Evolutionary conservation across 2,797 vertebrate genomes (phyloP), one percentile per base, ranked within the genome.

Genomic region (Eulemur albifrons): DNA sequence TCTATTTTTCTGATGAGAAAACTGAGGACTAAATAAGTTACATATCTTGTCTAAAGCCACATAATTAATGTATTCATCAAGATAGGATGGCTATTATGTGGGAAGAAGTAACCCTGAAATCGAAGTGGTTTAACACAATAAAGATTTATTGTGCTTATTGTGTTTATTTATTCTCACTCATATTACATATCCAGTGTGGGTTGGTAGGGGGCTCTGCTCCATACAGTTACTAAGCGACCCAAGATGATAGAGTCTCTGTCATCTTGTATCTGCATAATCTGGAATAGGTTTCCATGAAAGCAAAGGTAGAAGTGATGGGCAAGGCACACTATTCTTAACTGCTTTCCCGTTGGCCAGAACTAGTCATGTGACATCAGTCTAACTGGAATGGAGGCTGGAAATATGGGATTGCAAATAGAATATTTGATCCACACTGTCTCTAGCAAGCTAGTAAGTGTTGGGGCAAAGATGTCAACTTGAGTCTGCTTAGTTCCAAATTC

Each of bases 11-110:
- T 63, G 30, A 85, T 94, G 61, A 32, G 84, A 95, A 89, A 65
- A 76, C 18, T 69, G 14, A 88, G 11, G 32, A 63, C n/a, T 45
- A 82, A 93, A 77, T 20, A 90, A 61, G 27, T 72, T 59, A 52
- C 1, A 17, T 87, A 52, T 72, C 65, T 92, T 88, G 70, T 90
- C 23, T 65, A 88, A 90, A 87, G 27, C 5, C 35, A 84, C 50
- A 69, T 77, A 72, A 85, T 92, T 89, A 76, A 75, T 93, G 14
- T 72, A 73, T 48, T 93, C 84, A 38, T 82, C 12, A 90, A 94
- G 65, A 54, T 69, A 75, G 2, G 20, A 61, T 83, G 8, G n/a
- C 25, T 83, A 32, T 65, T 94, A 25, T 72, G 17, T 90, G 43
- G 32, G 27, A 83, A 95, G 13, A 82, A 72, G 77, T 84, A 88